Conservation (phyloP, 2,888 invertebrate species). For the Phyto melanocephala region DNA sequence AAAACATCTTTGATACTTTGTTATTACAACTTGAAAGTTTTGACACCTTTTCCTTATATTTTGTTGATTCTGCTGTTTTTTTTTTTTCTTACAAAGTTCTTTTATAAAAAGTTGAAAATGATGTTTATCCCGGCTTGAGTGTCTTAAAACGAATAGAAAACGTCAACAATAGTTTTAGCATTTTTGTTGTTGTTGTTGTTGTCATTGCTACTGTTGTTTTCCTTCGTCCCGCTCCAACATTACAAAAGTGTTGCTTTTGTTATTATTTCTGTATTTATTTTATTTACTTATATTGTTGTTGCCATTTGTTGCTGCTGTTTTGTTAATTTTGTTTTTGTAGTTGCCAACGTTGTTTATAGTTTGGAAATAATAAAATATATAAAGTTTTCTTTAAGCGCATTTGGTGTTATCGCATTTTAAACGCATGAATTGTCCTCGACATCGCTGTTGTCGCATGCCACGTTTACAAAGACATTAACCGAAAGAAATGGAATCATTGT, state of each 20-base stretch:
- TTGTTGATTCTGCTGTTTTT: not conserved
- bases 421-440: constrained; percentile 62
- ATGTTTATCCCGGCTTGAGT: constrained; percentile 62
- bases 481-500: constrained; percentile 12
- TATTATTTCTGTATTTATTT: constrained; percentile 53
- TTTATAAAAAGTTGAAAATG: constrained; percentile 61
- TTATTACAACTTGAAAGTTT: constrained; percentile 61
- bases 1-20: constrained; percentile 57
- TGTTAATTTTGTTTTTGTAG: constrained; percentile 37
- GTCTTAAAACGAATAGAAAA: constrained; percentile 49
- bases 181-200: not conserved
- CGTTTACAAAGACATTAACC: not conserved
- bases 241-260: constrained; percentile 62
- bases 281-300: constrained; percentile 18
- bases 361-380: constrained; percentile 30
- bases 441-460: constrained; percentile 1
- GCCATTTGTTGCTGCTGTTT: constrained; percentile 64
- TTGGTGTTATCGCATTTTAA: constrained; percentile 67
- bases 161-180: constrained; percentile 53
- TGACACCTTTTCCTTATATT: constrained; percentile 55
- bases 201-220: constrained; percentile 20
- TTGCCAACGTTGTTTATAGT: constrained; percentile 60
- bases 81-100: constrained; percentile 24
- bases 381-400: constrained; percentile 58
- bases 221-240: constrained; percentile 2